Evolutionary conservation across 2,888 invertebrate species (phyloP), one percentile per base, ranked within the genome.

Genomic region (Sarcophaga carnaria): DNA sequence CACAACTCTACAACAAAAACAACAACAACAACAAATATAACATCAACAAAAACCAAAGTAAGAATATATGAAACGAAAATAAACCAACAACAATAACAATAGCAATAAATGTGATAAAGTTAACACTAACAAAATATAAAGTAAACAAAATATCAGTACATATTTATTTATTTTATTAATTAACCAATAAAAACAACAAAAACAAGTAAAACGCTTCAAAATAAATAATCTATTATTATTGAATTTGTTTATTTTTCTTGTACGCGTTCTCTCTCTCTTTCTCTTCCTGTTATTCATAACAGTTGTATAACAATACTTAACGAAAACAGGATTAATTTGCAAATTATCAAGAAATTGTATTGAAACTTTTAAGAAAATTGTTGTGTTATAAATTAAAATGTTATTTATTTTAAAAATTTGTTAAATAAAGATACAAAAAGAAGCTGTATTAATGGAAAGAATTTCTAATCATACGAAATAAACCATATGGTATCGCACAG

Each of bases 41-140:
- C 72, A 25, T 62, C 77, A 75, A 45, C 64, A 66, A 45, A 12
- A 64, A n/a, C 49, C 37, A 79, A 60, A 80, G 63, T 79, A 79
- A 79, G 59, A 80, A 27, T 59, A 25, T n/a, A 66, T 20, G n/a
- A 47, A 74, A 69, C 14, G 47, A 70, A 14, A 67, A 59, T 37
- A 22, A 74, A 69, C 8, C 10, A 63, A 8, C 49, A 63, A 49
- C 71, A 78, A 72, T 27, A 5, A 1, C 11, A 62, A 72, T 62
- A 20, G 49, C 22, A 66, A 66, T 22, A 20, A 64, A 49, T 25
- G 71, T 17, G 62, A 62, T 62, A 70, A 72, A 74, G 14, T n/a
- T 17, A 71, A 17, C 54, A 12, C 54, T 54, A 54, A 54, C 54
- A 54, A 12, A 54, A 54, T 10, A 54, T 10, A 2, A 3, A 54